Conservation (phyloP, 2,797 vertebrate species). For the Eurystomus glaucurus region DNA sequence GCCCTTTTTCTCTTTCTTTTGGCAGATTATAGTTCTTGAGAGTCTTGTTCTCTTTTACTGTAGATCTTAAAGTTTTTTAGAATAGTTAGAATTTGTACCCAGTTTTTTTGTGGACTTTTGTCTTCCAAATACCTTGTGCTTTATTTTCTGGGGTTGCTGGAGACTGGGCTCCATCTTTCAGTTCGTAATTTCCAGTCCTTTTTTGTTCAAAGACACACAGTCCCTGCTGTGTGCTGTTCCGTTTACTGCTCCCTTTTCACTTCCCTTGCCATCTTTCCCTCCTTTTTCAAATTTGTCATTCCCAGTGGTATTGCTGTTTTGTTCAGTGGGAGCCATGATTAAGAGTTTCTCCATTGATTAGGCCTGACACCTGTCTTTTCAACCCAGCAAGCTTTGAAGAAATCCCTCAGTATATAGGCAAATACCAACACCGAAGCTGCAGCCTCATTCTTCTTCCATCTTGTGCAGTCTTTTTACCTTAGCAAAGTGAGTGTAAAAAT, state of each 20-base stretch:
- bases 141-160: background rate
- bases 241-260: slow-evolving; percentile 34
- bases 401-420: background rate
- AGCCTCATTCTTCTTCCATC: background rate
- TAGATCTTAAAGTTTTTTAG: background rate
- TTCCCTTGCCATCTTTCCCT: slow-evolving; percentile 18
- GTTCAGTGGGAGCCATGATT: slow-evolving; percentile 23
- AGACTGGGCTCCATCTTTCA: background rate
- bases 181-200: slow-evolving; percentile 33
- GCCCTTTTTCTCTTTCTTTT: background rate
- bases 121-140: background rate
- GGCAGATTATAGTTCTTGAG: background rate
- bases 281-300: slow-evolving; percentile 33
- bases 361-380: slow-evolving; percentile 39
- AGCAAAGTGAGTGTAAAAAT: background rate
- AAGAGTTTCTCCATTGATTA: slow-evolving; percentile 24
- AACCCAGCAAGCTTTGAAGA: background rate
- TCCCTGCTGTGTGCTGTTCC: slow-evolving; percentile 48
- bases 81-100: background rate
- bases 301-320: slow-evolving; percentile 29
- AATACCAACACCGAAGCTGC: background rate
- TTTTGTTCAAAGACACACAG: slow-evolving; percentile 47
- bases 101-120: background rate
- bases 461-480: background rate
- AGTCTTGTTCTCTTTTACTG: background rate